These are phyloP conservation scores for Hemitrygon akajei DNA, from an alignment of 2,797 vertebrate genomes.

Conservation along the genomic window DNA sequence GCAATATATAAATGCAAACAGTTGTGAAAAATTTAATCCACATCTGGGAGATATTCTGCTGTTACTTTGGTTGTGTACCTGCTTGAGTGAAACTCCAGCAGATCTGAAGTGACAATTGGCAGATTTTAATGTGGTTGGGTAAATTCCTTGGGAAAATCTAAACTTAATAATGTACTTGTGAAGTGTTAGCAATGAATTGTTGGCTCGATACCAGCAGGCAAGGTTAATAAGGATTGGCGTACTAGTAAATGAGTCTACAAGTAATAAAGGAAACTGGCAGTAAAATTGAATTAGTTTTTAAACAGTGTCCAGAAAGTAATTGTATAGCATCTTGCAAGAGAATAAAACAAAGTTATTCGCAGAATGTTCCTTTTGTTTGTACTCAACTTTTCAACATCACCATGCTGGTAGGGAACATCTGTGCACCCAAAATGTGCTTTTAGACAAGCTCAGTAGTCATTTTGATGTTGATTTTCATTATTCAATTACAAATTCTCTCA, in stretches of 20 bases:
- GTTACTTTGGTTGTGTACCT: not conserved
- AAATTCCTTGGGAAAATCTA: not conserved
- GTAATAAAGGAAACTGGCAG: not conserved
- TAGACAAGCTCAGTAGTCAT: too few species aligned
- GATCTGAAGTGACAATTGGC: not conserved
- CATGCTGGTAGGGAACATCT: too few species aligned
- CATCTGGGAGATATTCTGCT: not conserved
- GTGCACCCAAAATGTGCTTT: too few species aligned
- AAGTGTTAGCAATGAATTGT: not conserved
- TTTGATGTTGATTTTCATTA: too few species aligned
- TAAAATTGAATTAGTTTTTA: not conserved
- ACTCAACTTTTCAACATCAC: too few species aligned
- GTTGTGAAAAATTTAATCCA: not conserved
- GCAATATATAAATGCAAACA: not conserved
- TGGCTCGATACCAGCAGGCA: not conserved
- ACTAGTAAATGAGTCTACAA: not conserved
- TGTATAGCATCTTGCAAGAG: too few species aligned
- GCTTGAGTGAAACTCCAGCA: not conserved
- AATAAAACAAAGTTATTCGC: too few species aligned
- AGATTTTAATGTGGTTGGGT: not conserved
- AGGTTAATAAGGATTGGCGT: not conserved
- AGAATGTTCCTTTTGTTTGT: too few species aligned
- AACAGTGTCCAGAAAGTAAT: too few species aligned
- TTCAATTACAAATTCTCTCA: too few species aligned
- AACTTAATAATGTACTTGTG: not conserved